Percentiles rank a stretch among this genome's conserved stretches.
Evolutionary conservation across 2,113 vertebrate genomes (phyloP).

Genomic region (Vanacampus margaritifer): DNA sequence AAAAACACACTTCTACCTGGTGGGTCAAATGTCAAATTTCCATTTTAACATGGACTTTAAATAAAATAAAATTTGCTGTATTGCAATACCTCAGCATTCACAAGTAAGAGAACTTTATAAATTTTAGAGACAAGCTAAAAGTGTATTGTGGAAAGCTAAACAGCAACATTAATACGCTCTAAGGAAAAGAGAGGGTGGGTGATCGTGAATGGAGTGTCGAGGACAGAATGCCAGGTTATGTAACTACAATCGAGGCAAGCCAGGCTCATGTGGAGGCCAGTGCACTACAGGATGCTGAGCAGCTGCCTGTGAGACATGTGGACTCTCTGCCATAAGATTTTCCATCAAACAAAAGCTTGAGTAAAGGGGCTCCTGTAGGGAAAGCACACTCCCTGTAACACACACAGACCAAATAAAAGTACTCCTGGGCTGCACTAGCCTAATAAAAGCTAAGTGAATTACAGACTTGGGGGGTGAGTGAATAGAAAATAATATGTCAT

Average conservation of each 20-base stretch:
- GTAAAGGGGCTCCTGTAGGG: conserved; percentile 63
- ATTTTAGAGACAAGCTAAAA: background rate
- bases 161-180: conserved; percentile 17
- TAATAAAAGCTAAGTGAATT: conserved; percentile 43
- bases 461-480: conserved; percentile 15
- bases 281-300: conserved; percentile 64
- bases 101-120: background rate
- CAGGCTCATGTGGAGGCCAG: conserved; percentile 67
- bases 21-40: too few relatives aligned
- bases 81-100: background rate
- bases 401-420: conserved; percentile 26
- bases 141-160: background rate
- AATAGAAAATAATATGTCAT: background rate
- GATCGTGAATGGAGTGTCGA: conserved; percentile 15
- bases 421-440: conserved; percentile 47
- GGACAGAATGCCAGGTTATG: conserved; percentile 64
- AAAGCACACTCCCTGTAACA: conserved; percentile 20
- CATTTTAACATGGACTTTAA: background rate
- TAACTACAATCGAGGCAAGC: conserved; percentile 72
- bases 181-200: conserved; percentile 17
- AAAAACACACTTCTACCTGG: too few relatives aligned
- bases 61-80: background rate
- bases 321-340: conserved; percentile 70
- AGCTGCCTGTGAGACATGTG: conserved; percentile 71
- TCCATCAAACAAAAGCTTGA: conserved; percentile 69